These are phyloP conservation scores for Tadarida brasiliensis DNA, from an alignment of 2,797 vertebrate species.

Conservation along the genomic window DNA sequence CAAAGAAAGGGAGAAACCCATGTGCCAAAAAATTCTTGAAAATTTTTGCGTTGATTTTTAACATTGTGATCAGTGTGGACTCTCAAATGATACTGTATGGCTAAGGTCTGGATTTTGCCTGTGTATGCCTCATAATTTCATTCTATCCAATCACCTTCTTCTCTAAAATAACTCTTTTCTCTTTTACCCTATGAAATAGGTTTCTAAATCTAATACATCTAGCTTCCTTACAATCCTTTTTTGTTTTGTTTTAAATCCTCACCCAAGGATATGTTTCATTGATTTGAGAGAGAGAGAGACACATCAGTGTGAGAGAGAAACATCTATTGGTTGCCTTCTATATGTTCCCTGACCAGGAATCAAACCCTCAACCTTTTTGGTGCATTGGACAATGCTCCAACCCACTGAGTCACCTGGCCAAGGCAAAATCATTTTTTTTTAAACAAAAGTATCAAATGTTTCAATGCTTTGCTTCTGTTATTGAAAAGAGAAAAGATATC, in stretches of 20 bases:
- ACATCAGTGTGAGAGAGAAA: no score
- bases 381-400: no score
- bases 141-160: neutral
- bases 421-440: neutral
- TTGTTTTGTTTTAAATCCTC: neutral
- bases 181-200: neutral
- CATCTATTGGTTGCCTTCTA: no score
- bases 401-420: no score
- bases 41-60: conserved; percentile 46
- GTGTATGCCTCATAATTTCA: neutral
- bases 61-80: neutral
- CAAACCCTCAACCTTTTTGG: no score
- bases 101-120: neutral
- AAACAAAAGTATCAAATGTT: conserved; percentile 39
- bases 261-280: no score
- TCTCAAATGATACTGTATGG: neutral
- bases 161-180: neutral
- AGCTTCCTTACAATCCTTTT: neutral
- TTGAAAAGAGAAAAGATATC: conserved; percentile 28
- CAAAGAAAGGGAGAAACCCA: neutral
- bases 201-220: conserved; percentile 31
- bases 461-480: conserved; percentile 45
- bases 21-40: neutral
- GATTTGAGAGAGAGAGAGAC: no score
- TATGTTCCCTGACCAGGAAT: no score